These are phyloP conservation scores for Danio rerio DNA, from an alignment of 2,113 vertebrate species.

Conservation along the genomic window GRCz12tu NC_133189.1:35690501-35691000, in stretches of 20 bases:
- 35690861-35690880: constrained; percentile 67
- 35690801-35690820: constrained; percentile 43
- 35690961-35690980: too few species aligned
- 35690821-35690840: constrained; percentile 7
- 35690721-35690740: constrained; percentile 63
- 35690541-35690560: neutral
- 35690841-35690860: constrained; percentile 20
- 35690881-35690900: constrained; percentile 32
- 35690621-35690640: constrained; percentile 51
- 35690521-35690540: neutral
- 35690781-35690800: constrained; percentile 47
- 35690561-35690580: neutral
- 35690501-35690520: constrained; percentile 1
- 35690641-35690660: constrained; percentile 60
- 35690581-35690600: neutral
- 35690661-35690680: constrained; percentile 56
- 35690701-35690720: constrained; percentile 74
- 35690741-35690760: constrained; percentile 67
- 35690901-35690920: constrained; percentile 23
- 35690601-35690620: constrained; percentile 17
- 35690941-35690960: neutral
- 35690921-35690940: neutral
- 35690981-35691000: too few species aligned
- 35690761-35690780: constrained; percentile 36
- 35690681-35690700: constrained; percentile 66